These are phyloP conservation scores for Laterallus jamaicensis DNA, from an alignment of 2,113 vertebrate genomes.

Conservation along the genomic window DNA sequence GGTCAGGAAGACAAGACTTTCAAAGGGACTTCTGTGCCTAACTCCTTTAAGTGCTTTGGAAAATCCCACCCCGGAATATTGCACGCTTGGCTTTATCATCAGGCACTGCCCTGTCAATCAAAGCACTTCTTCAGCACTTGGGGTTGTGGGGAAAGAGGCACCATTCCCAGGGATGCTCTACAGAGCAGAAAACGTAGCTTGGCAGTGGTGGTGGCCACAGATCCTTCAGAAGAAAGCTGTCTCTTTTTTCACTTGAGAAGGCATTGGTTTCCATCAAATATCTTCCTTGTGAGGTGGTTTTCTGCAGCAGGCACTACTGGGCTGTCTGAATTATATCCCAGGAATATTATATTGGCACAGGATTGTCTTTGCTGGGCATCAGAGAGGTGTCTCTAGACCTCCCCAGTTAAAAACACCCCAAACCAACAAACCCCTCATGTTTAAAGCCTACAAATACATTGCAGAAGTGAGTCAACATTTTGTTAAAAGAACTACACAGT, in stretches of 20 bases:
- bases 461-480: background rate
- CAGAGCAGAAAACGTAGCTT: background rate
- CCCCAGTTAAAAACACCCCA: background rate
- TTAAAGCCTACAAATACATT: background rate
- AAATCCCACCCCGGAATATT: constrained; percentile 63
- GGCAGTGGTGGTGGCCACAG: background rate
- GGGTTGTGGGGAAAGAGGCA: constrained; percentile 8
- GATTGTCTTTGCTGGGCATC: background rate
- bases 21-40: constrained; percentile 66
- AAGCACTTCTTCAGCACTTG: background rate
- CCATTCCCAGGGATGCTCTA: background rate
- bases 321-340: background rate
- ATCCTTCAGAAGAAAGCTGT: background rate
- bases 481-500: background rate
- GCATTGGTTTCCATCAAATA: background rate
- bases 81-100: constrained; percentile 48
- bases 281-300: background rate
- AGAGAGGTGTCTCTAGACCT: background rate
- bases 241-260: background rate
- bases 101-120: constrained; percentile 55
- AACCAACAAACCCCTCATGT: background rate
- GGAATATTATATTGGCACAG: background rate
- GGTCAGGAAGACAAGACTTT: constrained; percentile 65
- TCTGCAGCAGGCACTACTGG: background rate
- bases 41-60: constrained; percentile 70